Conservation (phyloP, 37 sponge, comb jelly and placozoan genomes). For the Geodia barretti region DNA sequence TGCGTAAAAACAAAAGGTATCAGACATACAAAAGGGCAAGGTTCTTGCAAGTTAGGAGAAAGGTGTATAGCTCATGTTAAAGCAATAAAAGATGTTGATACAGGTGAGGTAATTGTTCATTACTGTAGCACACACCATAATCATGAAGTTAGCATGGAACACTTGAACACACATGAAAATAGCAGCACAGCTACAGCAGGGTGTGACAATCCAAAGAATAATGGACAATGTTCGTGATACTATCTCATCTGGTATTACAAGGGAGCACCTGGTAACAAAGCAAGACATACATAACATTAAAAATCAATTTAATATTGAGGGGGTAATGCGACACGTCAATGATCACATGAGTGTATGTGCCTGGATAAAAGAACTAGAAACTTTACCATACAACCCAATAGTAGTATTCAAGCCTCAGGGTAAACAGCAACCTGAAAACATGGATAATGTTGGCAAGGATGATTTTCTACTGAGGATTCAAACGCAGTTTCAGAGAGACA, state of each 20-base stretch:
- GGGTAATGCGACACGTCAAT: slow-evolving; percentile 8
- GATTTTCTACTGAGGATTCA: slow-evolving; percentile 21
- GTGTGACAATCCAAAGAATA: not conserved
- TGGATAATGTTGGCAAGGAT: not conserved
- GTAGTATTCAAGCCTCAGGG: slow-evolving; percentile 15
- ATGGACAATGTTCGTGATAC: not conserved
- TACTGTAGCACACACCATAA: not conserved
- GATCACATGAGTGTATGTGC: slow-evolving; percentile 1
- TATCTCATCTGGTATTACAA: too few species aligned
- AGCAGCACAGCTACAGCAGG: not conserved
- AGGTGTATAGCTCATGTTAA: too few species aligned
- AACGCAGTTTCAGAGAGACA: slow-evolving; percentile 25
- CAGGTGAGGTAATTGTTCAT: not conserved
- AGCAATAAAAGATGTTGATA: too few species aligned
- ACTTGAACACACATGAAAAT: not conserved
- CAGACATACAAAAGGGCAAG: too few species aligned
- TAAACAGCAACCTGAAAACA: not conserved
- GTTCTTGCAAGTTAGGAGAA: too few species aligned
- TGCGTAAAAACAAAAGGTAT: too few species aligned
- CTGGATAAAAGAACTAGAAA: slow-evolving; percentile 5
- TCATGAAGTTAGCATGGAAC: not conserved
- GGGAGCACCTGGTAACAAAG: not conserved
- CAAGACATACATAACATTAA: not conserved
- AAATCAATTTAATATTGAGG: slow-evolving; percentile 12
- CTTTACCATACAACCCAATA: slow-evolving; percentile 17